Base-by-base conservation (phyloP, 1,140 invertebrate genomes). In the Anthonomus grandis region DNA sequence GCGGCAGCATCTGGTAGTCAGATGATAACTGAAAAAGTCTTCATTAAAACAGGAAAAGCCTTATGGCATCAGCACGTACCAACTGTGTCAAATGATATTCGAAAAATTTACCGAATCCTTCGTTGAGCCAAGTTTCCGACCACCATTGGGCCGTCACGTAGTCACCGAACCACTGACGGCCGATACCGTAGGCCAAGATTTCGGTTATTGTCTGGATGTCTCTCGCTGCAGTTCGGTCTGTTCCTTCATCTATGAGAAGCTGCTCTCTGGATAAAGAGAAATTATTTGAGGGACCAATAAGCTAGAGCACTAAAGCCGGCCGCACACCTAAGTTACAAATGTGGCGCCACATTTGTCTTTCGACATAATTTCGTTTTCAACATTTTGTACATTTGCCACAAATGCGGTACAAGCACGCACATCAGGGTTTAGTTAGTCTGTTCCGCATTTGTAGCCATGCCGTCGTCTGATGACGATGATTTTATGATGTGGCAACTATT, bases 131-230 rank as follows among this genome's bases (percentile, higher is more conserved):
- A 5, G 69, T 59, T 31, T 74, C 66, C 15, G 62, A 63, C 69
- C 78, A 80, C 57, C 78, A 84, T 27, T 74, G 58, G 0, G 80
- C 76, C 0, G 81, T 83, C 0, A 87, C 84, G 60, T 84, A 74
- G 63, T 88, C 83, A 1, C 85, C 86, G 61, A 86, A 87, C 85
- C 85, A 88, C 70, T 81, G 80, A 70, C 86, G 85, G 17, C 79
- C 72, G 23, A 82, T 78, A 66, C 86, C 83, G 62, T 86, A 84
- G 44, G 77, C 74, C 22, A 83, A 79, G 19, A 79, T 77, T 3
- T 73, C 71, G 0, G 70, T 71, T 17, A 80, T 75, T 27, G 71
- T 71, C 60, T 83, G 77, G 19, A 60, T 68, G 3, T 73, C 69
- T 4, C 62, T 27, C 4, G 72, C 76, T 0, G 75, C 78, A 0